Percentiles rank a stretch among this genome's conserved stretches.
Conservation (phyloP, 2,888 invertebrate species). For the Anorthoa munda region DNA sequence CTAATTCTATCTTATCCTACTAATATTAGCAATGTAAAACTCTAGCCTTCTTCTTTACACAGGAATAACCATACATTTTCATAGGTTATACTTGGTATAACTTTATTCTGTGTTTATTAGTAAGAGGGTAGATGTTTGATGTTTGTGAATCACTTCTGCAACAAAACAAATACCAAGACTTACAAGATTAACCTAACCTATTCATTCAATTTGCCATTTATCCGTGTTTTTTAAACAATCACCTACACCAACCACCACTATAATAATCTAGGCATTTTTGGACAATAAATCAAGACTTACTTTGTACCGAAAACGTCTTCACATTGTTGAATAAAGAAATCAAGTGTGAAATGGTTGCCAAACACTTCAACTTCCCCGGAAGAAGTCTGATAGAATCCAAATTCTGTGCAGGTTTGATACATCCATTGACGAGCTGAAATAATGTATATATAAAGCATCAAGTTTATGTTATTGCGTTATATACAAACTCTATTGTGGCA, state of each 20-base stretch:
- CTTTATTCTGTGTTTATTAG: too few species aligned
- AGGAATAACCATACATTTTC: too few species aligned
- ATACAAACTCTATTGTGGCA: neutral
- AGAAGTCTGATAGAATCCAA: constrained; percentile 98
- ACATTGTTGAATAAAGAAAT: constrained; percentile 96
- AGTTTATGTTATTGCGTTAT: neutral
- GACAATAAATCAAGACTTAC: constrained; percentile 79
- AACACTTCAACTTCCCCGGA: constrained; percentile 93
- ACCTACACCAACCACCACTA: neutral
- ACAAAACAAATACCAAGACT: too few species aligned
- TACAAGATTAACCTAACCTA: too few species aligned
- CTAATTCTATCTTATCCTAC: too few species aligned
- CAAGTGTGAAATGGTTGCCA: constrained; percentile 94
- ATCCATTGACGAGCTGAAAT: constrained; percentile 95
- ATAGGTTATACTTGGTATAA: too few species aligned
- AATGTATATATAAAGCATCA: neutral
- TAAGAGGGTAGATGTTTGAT: too few species aligned
- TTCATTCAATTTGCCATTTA: neutral
- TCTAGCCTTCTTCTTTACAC: too few species aligned
- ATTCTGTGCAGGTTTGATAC: constrained; percentile 99
- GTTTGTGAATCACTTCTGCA: too few species aligned
- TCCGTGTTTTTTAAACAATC: neutral
- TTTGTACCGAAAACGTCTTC: constrained; percentile 95
- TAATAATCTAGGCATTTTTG: neutral
- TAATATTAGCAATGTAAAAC: too few species aligned